Base-by-base conservation (phyloP, 92 coral and sea anemone species). In the Bergia sp. region DNA sequence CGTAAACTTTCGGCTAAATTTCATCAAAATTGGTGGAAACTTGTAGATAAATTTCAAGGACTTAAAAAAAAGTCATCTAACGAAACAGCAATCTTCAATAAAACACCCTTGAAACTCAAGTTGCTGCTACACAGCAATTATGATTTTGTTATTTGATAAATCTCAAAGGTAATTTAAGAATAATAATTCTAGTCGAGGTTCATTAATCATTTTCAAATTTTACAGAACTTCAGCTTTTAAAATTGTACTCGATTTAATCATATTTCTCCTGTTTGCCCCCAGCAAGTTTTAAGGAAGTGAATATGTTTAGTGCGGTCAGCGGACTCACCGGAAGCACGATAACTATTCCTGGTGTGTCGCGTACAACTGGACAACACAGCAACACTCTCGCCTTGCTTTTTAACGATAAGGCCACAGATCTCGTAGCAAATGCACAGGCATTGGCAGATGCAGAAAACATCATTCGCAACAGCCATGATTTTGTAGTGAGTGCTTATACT, bases 381-480 rank as follows among this genome's bases (percentile, higher is more conserved):
- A 47, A 73, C 47, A 81, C 82, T 6, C 47, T 89, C 1, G 95
- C 97, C 37, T 93, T 79, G 49, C 72, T n/a, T 18, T 94, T 94
- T 76, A 76, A 82, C 29, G 37, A 73, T 8, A 18, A 50, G 18
- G 88, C 92, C 2, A 1, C 45, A 3, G 1, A 91, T 57, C 88
- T 93, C 40, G 77, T 85, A 5, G 88, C 97, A 7, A 89, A 85
- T 37, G 85, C 86, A 78, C 79, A 87, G 41, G 97, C 96, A 37
- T 65, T 86, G 47, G 77, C 82, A 15, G 88, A 93, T 7, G 93
- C 91, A 9, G 43, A 81, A 53, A 91, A 89, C 37, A 86, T 94
- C 4, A 85, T 93, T 73, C 80, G 81, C 50, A 47, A 82, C 7
- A 94, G 97, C 79, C 93, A 88, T 18, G 97, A 94, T 76, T 93